Evolutionary conservation across 2,888 invertebrate species (phyloP).

Genomic region (Argyresthia goedartella): DNA sequence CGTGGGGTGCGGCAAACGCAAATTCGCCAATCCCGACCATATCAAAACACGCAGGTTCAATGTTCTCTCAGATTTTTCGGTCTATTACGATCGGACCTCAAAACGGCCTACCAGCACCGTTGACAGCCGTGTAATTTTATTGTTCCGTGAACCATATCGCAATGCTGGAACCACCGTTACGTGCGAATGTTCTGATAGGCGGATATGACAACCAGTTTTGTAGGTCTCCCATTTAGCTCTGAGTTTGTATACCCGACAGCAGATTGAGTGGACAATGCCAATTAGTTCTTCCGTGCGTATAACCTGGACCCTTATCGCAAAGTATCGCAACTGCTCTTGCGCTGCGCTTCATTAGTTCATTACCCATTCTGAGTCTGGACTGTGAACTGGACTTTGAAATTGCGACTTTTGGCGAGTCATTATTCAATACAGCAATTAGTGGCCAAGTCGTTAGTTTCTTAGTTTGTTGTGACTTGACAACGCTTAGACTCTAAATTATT

Average conservation of each 20-base stretch:
- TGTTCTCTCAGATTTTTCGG: not conserved
- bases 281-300: no score
- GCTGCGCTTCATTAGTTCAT: no score
- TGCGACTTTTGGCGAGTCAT: no score
- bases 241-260: not conserved
- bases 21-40: conserved; percentile 42
- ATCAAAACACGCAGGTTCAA: conserved; percentile 42
- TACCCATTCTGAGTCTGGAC: no score
- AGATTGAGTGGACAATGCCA: not conserved
- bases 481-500: conserved; percentile 4
- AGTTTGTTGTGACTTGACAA: not conserved
- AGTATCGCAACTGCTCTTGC: no score
- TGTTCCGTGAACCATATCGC: conserved; percentile 60
- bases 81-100: conserved; percentile 26
- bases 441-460: no score
- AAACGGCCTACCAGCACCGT: conserved; percentile 24
- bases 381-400: no score
- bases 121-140: conserved; percentile 47
- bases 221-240: conserved; percentile 20
- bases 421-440: no score
- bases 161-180: conserved; percentile 54
- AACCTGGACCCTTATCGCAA: no score
- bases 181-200: conserved; percentile 44
- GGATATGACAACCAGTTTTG: conserved; percentile 34
- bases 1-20: conserved; percentile 37